Conservation (phyloP, 2,797 vertebrate genomes). For the Selene dorsalis region DNA sequence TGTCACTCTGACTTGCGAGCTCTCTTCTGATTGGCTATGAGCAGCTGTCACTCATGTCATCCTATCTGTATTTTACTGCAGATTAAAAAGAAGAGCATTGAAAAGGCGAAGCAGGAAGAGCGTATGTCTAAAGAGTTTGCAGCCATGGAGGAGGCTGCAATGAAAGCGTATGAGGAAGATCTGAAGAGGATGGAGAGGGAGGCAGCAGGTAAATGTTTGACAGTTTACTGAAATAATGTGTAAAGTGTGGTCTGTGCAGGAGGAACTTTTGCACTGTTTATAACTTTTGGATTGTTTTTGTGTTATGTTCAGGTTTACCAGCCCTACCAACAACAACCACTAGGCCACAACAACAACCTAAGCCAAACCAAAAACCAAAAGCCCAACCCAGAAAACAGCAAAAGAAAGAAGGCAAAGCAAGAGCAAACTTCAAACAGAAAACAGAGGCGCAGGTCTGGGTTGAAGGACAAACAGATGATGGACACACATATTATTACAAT, state of each 20-base stretch:
- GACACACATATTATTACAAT: conserved; percentile 92
- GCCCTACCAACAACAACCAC: conserved; percentile 1
- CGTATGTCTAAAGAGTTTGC: conserved; percentile 94
- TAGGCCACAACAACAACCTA: background rate
- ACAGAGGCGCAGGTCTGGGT: conserved; percentile 82
- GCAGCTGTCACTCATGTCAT: conserved; percentile 46
- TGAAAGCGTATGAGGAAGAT: conserved; percentile 94
- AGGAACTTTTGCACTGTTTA: background rate
- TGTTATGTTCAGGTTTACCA: conserved; percentile 49
- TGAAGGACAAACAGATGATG: conserved; percentile 86
- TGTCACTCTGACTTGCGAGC: background rate
- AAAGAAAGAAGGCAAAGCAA: conserved; percentile 64
- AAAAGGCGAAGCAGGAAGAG: conserved; percentile 92
- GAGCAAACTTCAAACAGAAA: conserved; percentile 48
- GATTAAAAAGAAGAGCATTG: conserved; percentile 97
- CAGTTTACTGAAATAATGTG: background rate
- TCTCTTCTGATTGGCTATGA: conserved; percentile 47
- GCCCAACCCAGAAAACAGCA: conserved; percentile 51
- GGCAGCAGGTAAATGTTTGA: conserved; percentile 67
- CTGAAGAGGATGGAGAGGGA: conserved; percentile 91
- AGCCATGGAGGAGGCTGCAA: conserved; percentile 95
- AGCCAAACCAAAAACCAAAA: too few relatives aligned
- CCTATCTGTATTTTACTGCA: conserved; percentile 66
- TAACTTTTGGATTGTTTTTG: conserved; percentile 3
- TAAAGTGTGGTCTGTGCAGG: accelerated